phyloP scores from a whole-genome alignment of 2,113 vertebrate species.

The Burhinus bistriatus region DNA sequence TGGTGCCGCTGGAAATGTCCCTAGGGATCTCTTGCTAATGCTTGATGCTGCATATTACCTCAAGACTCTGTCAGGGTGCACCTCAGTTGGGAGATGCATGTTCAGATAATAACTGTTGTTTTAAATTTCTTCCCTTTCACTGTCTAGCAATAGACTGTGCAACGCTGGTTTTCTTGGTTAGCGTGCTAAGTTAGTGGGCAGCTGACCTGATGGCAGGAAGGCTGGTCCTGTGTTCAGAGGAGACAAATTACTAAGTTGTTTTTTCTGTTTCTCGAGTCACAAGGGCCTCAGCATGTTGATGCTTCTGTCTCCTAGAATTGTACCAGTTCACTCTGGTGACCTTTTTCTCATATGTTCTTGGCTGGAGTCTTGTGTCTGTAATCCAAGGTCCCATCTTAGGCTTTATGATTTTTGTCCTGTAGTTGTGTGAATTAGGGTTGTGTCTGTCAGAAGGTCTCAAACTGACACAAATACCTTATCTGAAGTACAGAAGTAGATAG shows the following conservation, averaged over 20 bases:
- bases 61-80: too few relatives aligned
- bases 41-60: not conserved
- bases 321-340: not conserved
- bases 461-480: not conserved
- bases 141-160: not conserved
- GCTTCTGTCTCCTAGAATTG: not conserved
- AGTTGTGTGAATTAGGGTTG: not conserved
- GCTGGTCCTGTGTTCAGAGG: not conserved
- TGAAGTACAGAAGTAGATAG: not conserved
- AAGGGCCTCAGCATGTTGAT: not conserved
- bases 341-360: not conserved
- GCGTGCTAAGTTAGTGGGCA: not conserved
- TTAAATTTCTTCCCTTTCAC: not conserved
- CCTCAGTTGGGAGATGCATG: rapidly evolving
- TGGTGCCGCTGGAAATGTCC: not conserved
- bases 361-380: not conserved
- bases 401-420: not conserved
- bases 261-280: not conserved
- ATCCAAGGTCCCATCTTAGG: not conserved
- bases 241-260: not conserved
- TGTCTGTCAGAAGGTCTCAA: not conserved
- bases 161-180: not conserved
- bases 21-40: not conserved
- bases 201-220: not conserved
- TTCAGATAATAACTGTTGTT: not conserved